Evolutionary conservation across 2,888 invertebrate species (phyloP), one percentile per base, ranked within the genome.

Genomic region (Cryptus viduatorius): DNA sequence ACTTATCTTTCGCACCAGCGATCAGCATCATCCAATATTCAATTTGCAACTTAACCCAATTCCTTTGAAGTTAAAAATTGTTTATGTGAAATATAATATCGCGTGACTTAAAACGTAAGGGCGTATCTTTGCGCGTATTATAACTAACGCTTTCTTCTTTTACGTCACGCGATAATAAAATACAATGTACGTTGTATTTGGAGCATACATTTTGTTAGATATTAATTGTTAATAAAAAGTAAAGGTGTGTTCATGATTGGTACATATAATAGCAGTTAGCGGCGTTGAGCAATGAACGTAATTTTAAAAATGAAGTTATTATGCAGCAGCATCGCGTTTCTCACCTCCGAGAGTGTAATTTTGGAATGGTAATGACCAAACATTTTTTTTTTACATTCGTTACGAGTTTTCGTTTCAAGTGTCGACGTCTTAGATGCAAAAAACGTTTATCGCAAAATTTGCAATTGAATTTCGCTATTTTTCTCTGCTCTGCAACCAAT

Each of bases 41-140:
- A 61, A 73, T 61, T 73, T 73, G 29, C 56, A 44, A 19, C 1
- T 12, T 48, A 48, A 73, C 61, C 46, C 12, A 73, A 24, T 73
- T 61, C 29, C 29, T 61, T 46, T n/a, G 29, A 29, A 46, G 0
- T 59, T 46, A 29, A n/a, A 10, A 59, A 29, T 73, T 44, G 71
- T 8, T 24, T 19, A n/a, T 1, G 24, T 24, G 24, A 24, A 24
- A 24, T 24, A 24, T 24, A 24, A 24, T 24, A 61, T 61, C 31
- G 59, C 59, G 59, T 61, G 59, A 31, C n/a, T 61, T 5, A 10
- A 14, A 61, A 61, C 59, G 29, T 8, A 61, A 61, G 29, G 29
- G 29, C 59, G 59, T n/a, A 61, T 61, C 59, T 61, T 48, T 29
- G 14, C 29, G 59, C n/a, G 31, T 14, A 61, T 31, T 61, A n/a